phyloP scores from a whole-genome alignment of 2,888 invertebrate species.

The Himalopsyche kuldschensis region DNA sequence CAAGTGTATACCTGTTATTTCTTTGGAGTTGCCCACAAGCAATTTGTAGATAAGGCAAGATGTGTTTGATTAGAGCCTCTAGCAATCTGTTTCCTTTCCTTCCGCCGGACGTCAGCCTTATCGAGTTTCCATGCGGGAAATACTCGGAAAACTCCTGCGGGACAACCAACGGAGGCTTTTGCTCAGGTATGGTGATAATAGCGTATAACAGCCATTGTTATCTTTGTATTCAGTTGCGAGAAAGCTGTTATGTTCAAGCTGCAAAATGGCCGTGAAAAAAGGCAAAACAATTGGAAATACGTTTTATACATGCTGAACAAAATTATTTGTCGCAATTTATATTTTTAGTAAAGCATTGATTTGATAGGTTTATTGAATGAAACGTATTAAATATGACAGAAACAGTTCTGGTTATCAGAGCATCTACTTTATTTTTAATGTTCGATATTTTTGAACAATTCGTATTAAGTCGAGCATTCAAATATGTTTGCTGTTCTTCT shows the following conservation, averaged over 20 bases:
- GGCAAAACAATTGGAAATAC: neutral
- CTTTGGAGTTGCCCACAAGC: neutral
- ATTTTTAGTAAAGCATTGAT: no score
- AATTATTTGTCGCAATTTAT: no score
- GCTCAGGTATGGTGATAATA: neutral
- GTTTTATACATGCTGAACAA: neutral
- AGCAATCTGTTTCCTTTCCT: slow-evolving; percentile 10
- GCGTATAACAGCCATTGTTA: neutral
- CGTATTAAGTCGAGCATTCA: no score
- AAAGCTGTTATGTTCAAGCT: neutral
- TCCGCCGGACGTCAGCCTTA: slow-evolving; percentile 17
- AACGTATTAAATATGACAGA: no score
- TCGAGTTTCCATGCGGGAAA: slow-evolving; percentile 18
- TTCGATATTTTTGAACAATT: no score
- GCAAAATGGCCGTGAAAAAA: neutral
- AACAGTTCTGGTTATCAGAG: no score
- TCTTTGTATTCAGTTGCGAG: neutral
- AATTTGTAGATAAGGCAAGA: slow-evolving; percentile 32
- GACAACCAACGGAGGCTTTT: neutral
- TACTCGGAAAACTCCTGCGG: neutral
- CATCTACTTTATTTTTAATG: no score
- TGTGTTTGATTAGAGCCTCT: slow-evolving; percentile 24
- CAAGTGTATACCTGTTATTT: neutral
- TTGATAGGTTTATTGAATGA: no score
- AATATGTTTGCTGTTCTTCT: no score